Conservation (phyloP, 2,888 invertebrate genomes). For the Leptinotarsa juncta region DNA sequence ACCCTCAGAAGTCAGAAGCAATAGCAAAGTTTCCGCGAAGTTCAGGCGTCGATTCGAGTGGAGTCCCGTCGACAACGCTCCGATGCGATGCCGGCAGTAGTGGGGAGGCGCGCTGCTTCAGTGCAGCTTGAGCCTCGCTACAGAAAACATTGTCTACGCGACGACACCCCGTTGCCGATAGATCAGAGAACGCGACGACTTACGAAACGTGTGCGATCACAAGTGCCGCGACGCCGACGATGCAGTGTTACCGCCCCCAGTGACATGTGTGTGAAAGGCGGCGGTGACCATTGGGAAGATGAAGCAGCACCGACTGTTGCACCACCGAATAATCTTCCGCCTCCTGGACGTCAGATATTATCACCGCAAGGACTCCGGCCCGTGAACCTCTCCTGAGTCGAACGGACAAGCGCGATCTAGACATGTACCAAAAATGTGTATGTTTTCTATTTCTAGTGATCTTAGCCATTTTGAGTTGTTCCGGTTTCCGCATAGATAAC, state of each 20-base stretch:
- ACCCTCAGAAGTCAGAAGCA: too few relatives aligned
- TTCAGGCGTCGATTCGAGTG: constrained; percentile 47
- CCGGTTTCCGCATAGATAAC: constrained; percentile 66
- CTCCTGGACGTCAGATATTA: constrained; percentile 59
- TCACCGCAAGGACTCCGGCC: constrained; percentile 55
- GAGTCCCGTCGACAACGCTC: constrained; percentile 33
- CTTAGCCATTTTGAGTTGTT: constrained; percentile 65
- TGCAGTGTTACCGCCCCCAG: constrained; percentile 22
- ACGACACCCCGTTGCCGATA: constrained; percentile 40
- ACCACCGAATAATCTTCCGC: constrained; percentile 56
- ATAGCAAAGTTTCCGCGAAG: constrained; percentile 31
- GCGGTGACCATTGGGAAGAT: constrained; percentile 58
- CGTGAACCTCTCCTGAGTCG: constrained; percentile 52
- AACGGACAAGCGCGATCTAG: constrained; percentile 45
- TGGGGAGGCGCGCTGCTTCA: constrained; percentile 56
- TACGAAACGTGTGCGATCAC: not conserved
- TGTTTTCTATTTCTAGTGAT: constrained; percentile 66
- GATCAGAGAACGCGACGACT: not conserved
- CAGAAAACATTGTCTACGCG: constrained; percentile 56
- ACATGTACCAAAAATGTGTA: constrained; percentile 66
- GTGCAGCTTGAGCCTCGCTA: constrained; percentile 63
- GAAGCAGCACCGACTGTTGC: constrained; percentile 58
- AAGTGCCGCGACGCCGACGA: not conserved
- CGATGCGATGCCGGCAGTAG: constrained; percentile 48
- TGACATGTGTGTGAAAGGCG: constrained; percentile 33